Evolutionary conservation across 2,888 invertebrate genomes (phyloP), one percentile per base, ranked within the genome.

Genomic region (Tachina lurida): DNA sequence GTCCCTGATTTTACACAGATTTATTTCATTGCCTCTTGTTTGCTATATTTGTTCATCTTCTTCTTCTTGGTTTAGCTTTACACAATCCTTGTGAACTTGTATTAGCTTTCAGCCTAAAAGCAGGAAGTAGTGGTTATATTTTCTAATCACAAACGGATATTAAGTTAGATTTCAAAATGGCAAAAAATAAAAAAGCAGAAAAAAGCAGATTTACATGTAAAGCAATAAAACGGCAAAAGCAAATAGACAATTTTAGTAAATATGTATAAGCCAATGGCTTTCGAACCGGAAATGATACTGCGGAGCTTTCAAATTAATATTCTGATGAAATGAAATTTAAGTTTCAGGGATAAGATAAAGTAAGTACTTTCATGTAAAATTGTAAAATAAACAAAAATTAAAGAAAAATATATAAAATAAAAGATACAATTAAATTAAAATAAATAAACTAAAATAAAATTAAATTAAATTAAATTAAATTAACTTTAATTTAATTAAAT

Each of bases 131-230:
- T 19, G 10, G 74, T 67, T 58, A 58, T 67, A 74, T 58, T 74
- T 80, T 74, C 74, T 80, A 80, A 80, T 80, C 80, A 80, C 80
- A 67, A 80, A 60, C 73, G 80, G 80, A 80, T 67, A 80, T 80
- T 74, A 74, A 65, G 45, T 65, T 41, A 17, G 47, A 73, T 63
- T 78, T 49, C 10, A 13, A 52, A 49, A 60, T 10, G 15, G 31
- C 31, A 31, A 39, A 41, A 10, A 58, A n/a, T n/a, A n/a, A 4
- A 62, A 5, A 39, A 22, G 13, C 43, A 19, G 63, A 63, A 4
- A 62, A 5, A 39, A 22, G 13, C 43, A 19, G 63, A 63, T 63
- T 43, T 63, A 45, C 43, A 45, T 43, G 63, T 15, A 7, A 31
- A 15, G 60, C 9, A 39, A 39, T 10, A 60, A 15, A n/a, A 39